These are phyloP conservation scores for Euthynnus affinis DNA, from an alignment of 2,797 vertebrate species.

Conservation along the genomic window DNA sequence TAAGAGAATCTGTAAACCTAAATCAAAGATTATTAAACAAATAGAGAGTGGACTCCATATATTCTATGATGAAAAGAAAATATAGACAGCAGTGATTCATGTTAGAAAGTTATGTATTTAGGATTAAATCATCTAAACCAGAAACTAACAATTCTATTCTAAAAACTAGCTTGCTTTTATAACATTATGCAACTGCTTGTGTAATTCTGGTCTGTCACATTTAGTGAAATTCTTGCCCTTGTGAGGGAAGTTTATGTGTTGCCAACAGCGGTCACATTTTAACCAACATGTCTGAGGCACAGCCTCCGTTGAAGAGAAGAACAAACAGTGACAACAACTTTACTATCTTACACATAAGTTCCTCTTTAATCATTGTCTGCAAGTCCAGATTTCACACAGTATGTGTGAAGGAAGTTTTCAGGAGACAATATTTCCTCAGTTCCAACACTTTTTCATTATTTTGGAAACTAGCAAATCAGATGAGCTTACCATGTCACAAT, in stretches of 20 bases:
- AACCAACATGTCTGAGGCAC: constrained; percentile 11
- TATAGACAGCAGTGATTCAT: neutral
- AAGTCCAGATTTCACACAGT: neutral
- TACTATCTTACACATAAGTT: constrained; percentile 10
- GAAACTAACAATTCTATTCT: too few species aligned
- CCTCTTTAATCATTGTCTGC: constrained; percentile 25
- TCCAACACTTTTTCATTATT: constrained; percentile 11
- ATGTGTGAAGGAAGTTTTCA: constrained; percentile 12
- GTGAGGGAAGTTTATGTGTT: constrained; percentile 26
- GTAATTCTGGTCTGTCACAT: neutral
- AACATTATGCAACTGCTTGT: neutral
- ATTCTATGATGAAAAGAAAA: neutral
- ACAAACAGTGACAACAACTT: constrained; percentile 18
- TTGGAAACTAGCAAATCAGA: constrained; percentile 9
- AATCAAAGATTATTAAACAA: neutral
- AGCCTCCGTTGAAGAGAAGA: constrained; percentile 4
- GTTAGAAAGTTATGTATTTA: neutral
- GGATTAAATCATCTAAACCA: neutral
- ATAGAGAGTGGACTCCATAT: too few species aligned
- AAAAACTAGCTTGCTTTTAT: neutral
- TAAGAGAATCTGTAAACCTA: neutral
- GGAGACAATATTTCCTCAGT: neutral
- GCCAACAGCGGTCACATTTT: constrained; percentile 29
- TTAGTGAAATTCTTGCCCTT: constrained; percentile 3
- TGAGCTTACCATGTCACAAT: neutral